Evolutionary conservation across 1,140 invertebrate genomes (phyloP), one percentile per base, ranked within the genome.

Genomic region (Leptinotarsa texana): DNA sequence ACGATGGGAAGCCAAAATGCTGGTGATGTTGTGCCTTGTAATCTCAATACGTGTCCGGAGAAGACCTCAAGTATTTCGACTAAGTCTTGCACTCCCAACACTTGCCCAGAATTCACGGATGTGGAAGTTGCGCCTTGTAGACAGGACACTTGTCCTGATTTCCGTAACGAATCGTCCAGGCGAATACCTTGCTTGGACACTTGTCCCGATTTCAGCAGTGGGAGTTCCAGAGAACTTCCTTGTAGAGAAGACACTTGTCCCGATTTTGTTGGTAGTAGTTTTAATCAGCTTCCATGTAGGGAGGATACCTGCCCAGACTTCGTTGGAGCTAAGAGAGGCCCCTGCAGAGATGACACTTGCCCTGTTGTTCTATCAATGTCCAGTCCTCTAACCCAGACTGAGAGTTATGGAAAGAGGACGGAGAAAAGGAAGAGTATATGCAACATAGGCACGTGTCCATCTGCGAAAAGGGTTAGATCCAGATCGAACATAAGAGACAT

Each of bases 401-500:
- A 65, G 3, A 15, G 21, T 17, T 57, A 17, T 5, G 51, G 51
- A 57, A 65, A 65, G 63, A 15, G 51, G 11, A 21, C 17, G 15
- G 63, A 21, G 22, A 47, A 69, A 18, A 69, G 42, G 33, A 48
- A 69, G 17, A 42, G 33, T 69, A 13, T 13, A 13, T 24, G 15
- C 13, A 21, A 21, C 15, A 69, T 17, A 17, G 27, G 27, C 4
- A 69, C 67, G 15, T 47, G 47, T 57, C 47, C 49, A 15, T 57
- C 66, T 17, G n/a, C 49, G 47, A 70, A 70, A 57, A 18, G 51
- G 27, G 42, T 47, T 18, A 63, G 61, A 8, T 65, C 61, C 18
- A 65, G 48, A 13, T 62, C 51, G 18, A 18, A 73, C 22, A 49
- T 63, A 51, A 68, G 73, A 71, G 77, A 79, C 27, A 48, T 65